Evolutionary conservation across 2,888 invertebrate species (phyloP).

Genomic region (Eupithecia insigniata): DNA sequence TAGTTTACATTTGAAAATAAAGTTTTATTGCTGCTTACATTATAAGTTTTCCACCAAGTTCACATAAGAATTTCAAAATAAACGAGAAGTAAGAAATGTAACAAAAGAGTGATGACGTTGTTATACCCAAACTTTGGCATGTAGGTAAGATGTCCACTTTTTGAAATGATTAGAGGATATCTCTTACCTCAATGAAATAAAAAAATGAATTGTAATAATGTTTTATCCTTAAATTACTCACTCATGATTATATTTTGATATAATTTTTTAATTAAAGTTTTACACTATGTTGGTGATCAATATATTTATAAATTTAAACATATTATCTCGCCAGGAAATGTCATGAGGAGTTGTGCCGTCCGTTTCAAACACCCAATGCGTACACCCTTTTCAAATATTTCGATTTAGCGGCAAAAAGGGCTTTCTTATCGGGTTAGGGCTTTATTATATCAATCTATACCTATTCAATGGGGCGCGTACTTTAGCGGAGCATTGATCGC

Average conservation of each 20-base stretch:
- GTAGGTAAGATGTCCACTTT: background rate
- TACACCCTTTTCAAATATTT: conserved; percentile 42
- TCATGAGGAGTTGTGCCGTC: background rate
- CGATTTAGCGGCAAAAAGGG: conserved; percentile 44
- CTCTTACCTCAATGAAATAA: too few relatives aligned
- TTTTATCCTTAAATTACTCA: too few relatives aligned
- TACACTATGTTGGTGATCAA: too few relatives aligned
- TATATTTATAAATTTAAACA: too few relatives aligned
- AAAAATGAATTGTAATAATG: too few relatives aligned
- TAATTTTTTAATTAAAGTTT: too few relatives aligned
- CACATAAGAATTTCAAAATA: background rate
- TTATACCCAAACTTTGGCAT: background rate
- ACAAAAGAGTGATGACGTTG: background rate
- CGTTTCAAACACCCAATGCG: conserved; percentile 22
- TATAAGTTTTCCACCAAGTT: background rate
- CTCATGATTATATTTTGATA: too few relatives aligned
- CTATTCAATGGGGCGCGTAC: conserved; percentile 37
- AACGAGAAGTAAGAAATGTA: too few relatives aligned
- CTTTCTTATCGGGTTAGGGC: conserved; percentile 46
- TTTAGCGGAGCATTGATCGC: conserved; percentile 9
- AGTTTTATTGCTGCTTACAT: background rate
- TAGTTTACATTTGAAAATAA: background rate
- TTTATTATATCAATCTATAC: conserved; percentile 46
- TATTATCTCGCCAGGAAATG: background rate
- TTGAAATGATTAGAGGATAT: background rate